These are phyloP conservation scores for human (Homo sapiens) DNA, from an alignment of 2,113 vertebrate species.

Conservation along the genomic window GRCh38 chr13:105058001-105058500, in stretches of 20 bases:
- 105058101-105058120: not conserved
- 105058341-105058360: not conserved
- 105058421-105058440: not conserved
- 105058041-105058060: not conserved
- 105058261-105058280: fast-evolving
- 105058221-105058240: not conserved
- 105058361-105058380: not conserved
- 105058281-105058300: not conserved
- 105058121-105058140: not conserved
- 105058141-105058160: not conserved
- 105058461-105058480: not conserved
- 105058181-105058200: not conserved
- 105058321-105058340: not conserved
- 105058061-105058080: not conserved
- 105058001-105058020: not conserved
- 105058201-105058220: no score
- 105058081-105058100: not conserved
- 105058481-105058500: not conserved
- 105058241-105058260: not conserved
- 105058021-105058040: no score
- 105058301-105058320: not conserved
- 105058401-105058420: not conserved
- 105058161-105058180: not conserved
- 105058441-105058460: not conserved
- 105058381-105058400: not conserved